Evolutionary conservation across 2,888 invertebrate species (phyloP).

Genomic region (Vesta saturnalis): DNA sequence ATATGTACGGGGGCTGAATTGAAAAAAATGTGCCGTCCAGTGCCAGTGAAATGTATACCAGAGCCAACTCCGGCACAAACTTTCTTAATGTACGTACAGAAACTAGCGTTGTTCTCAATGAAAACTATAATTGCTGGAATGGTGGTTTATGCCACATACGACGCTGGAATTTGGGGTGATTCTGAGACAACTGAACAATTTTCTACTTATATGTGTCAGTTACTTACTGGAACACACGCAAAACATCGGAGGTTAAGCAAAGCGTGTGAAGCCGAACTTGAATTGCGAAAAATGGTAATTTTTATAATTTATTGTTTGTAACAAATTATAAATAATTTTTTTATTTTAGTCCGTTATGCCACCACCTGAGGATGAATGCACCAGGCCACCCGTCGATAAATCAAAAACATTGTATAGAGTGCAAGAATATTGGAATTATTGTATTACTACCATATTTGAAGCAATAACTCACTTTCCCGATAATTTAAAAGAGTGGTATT

Average conservation of each 20-base stretch:
- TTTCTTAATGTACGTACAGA: conserved; percentile 27
- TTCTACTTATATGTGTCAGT: conserved; percentile 51
- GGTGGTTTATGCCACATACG: conserved; percentile 59
- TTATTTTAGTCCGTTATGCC: not conserved
- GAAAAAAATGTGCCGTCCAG: conserved; percentile 54
- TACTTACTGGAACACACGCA: conserved; percentile 19
- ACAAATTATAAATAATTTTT: not conserved
- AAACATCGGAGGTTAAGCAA: conserved; percentile 41
- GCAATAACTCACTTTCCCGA: conserved; percentile 48
- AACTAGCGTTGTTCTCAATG: conserved; percentile 46
- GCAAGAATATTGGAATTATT: conserved; percentile 49
- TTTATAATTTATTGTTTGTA: conserved; percentile 42
- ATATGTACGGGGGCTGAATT: conserved; percentile 60
- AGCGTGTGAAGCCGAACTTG: conserved; percentile 51
- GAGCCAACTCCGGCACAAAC: conserved; percentile 33
- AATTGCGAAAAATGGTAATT: conserved; percentile 42
- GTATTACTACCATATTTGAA: conserved; percentile 44
- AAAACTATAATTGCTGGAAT: conserved; percentile 58
- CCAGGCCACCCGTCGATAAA: conserved; percentile 44
- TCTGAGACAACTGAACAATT: conserved; percentile 58
- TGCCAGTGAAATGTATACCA: conserved; percentile 55
- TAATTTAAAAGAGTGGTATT: conserved; percentile 36
- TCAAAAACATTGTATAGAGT: conserved; percentile 42
- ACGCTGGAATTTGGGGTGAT: conserved; percentile 63
- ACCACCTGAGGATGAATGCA: conserved; percentile 43